Conservation (phyloP, 2,888 invertebrate species). For the Tiliacea citrago region DNA sequence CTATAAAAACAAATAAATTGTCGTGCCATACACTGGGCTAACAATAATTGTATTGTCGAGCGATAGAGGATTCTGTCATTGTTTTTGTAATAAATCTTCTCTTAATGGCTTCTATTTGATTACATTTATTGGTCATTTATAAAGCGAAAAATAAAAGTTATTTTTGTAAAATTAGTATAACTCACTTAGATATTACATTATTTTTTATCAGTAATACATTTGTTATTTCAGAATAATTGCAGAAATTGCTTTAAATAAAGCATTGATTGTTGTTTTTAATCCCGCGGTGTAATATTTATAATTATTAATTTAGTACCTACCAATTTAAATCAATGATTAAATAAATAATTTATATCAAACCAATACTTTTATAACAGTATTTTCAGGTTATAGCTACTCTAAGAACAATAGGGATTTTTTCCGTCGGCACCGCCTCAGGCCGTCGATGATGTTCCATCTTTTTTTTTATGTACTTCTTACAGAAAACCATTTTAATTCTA, state of each 20-base stretch:
- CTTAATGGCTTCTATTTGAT: slow-evolving; percentile 50
- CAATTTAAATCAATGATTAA: no score
- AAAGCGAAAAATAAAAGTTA: slow-evolving; percentile 7
- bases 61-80: slow-evolving; percentile 35
- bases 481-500: not conserved
- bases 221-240: not conserved
- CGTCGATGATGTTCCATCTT: not conserved
- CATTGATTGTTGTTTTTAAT: not conserved
- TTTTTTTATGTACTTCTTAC: not conserved
- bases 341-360: not conserved
- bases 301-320: no score
- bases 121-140: slow-evolving; percentile 39
- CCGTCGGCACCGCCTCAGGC: not conserved
- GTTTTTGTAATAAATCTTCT: slow-evolving; percentile 54
- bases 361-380: not conserved
- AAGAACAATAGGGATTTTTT: not conserved
- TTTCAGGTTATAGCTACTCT: not conserved
- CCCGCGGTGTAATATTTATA: no score
- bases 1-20: slow-evolving; percentile 27
- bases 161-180: slow-evolving; percentile 19
- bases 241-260: not conserved
- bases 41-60: slow-evolving; percentile 18
- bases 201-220: not conserved
- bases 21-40: slow-evolving; percentile 8
- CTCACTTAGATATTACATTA: not conserved